Percentiles rank a stretch among this genome's conserved stretches.
Conservation (phyloP, 2,888 invertebrate genomes). For the Autographa gamma region DNA sequence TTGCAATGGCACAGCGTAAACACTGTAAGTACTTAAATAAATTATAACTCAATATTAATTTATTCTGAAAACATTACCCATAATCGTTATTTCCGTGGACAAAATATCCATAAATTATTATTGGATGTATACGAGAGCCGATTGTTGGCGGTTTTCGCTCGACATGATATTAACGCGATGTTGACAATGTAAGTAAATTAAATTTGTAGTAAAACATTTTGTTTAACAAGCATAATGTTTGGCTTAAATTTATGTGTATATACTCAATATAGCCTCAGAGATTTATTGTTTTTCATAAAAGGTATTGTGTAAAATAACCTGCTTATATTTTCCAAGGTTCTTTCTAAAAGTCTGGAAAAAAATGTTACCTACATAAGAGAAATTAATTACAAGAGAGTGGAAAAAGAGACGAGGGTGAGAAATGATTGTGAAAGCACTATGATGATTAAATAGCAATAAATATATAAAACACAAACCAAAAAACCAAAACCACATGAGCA, state of each 20-base stretch:
- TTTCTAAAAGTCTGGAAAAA: too few relatives aligned
- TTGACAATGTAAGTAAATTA: slow-evolving; percentile 34
- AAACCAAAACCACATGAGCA: too few relatives aligned
- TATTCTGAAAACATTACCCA: slow-evolving; percentile 32
- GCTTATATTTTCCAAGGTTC: too few relatives aligned
- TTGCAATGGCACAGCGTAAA: slow-evolving; percentile 11
- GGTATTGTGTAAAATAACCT: background rate
- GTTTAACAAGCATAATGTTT: background rate
- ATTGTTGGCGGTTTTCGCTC: slow-evolving; percentile 43
- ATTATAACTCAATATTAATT: slow-evolving; percentile 41
- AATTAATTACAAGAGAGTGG: too few relatives aligned
- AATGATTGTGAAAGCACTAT: too few relatives aligned
- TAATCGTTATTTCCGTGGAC: slow-evolving; percentile 30
- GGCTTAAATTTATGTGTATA: background rate
- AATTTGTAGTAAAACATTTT: slow-evolving; percentile 20
- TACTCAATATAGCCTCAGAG: background rate
- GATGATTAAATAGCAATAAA: too few relatives aligned
- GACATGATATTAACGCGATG: slow-evolving; percentile 17
- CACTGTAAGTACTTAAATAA: slow-evolving; percentile 15
- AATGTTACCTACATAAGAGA: too few relatives aligned
- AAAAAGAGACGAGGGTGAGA: too few relatives aligned
- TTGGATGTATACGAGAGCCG: slow-evolving; percentile 29
- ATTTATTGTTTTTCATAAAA: background rate
- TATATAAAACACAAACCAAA: too few relatives aligned
- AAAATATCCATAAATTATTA: slow-evolving; percentile 54